Base-by-base conservation (phyloP, 2,113 vertebrate species). In the Eubucco bourcierii region DNA sequence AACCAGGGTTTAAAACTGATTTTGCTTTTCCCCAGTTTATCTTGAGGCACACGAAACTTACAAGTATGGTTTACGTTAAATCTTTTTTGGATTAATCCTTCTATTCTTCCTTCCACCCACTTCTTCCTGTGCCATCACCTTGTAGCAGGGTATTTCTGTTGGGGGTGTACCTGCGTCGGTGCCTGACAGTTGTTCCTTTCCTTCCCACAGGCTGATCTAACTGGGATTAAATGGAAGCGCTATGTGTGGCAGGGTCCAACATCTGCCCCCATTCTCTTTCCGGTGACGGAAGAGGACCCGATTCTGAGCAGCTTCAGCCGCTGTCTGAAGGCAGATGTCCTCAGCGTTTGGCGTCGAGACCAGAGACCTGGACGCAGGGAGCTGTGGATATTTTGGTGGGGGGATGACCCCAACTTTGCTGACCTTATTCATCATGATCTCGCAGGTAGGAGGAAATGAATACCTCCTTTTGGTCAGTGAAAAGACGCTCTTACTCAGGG, bases 321-420 rank as follows among this genome's bases (percentile, higher is more conserved):
- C 96, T 99, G 99, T 92, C 98, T 99, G 91, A 99, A 99, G 97
- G 98, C 99, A 15, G 99, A 99, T 70, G 98, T 99, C 74, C 98
- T 99, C 78, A 99, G 99, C 11, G 99, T 99, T 70, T 99, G 99
- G 99, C 97, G 99, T 80, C 97, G 99, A 90, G 98, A 99, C 97
- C 98, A 99, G 97, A 97, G 98, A 90, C 99, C 98, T 25, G 99
- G 99, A 63, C 98, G 99, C 95, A 98, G 99, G 96, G 99, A 99
- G 93, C 98, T 99, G 28, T 99, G 99, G 99, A 98, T 99, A 92
- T 99, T 99, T 97, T 99, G 99, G 99, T 99, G 99, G 99, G 99
- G 99, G 52, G 99, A 99, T 84, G 98, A 99, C 96, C 99, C 99
- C 64, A 99, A 98, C 98, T 99, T 99, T 80, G 97, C 98, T 81